These are phyloP conservation scores for Trachops cirrhosus DNA, from an alignment of 2,797 vertebrate species.

Conservation along the genomic window DNA sequence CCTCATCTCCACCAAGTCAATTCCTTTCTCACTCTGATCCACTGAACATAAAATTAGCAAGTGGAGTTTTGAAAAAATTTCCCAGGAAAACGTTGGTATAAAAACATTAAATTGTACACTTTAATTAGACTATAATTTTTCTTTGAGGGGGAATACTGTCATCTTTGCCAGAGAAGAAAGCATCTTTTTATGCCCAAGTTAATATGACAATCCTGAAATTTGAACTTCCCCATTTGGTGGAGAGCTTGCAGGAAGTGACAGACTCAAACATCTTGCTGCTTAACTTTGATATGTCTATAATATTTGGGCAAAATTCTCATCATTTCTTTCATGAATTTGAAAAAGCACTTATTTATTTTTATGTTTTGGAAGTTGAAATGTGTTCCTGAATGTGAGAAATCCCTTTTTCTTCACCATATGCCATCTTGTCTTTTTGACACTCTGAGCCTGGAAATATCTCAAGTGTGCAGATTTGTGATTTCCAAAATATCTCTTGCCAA, in stretches of 20 bases:
- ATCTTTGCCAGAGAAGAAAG: conserved; percentile 65
- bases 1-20: neutral
- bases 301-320: conserved; percentile 75
- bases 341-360: conserved; percentile 78
- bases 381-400: conserved; percentile 78
- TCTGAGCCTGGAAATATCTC: conserved; percentile 75
- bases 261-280: conserved; percentile 73
- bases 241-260: conserved; percentile 69
- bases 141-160: conserved; percentile 60
- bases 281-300: conserved; percentile 71
- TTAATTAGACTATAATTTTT: conserved; percentile 73
- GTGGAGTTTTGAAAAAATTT: conserved; percentile 60
- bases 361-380: conserved; percentile 76
- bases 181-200: conserved; percentile 64
- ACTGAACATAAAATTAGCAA: conserved; percentile 61
- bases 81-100: conserved; percentile 59
- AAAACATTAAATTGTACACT: conserved; percentile 69
- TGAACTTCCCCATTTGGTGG: conserved; percentile 64
- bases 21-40: neutral
- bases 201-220: conserved; percentile 67
- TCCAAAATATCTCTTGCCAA: conserved; percentile 74
- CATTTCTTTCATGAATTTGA: conserved; percentile 76
- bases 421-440: conserved; percentile 80
- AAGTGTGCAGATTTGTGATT: conserved; percentile 75
- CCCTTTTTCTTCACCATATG: conserved; percentile 77